Evolutionary conservation across 1,140 invertebrate genomes (phyloP).

Genomic region (Littorina saxatilis): DNA sequence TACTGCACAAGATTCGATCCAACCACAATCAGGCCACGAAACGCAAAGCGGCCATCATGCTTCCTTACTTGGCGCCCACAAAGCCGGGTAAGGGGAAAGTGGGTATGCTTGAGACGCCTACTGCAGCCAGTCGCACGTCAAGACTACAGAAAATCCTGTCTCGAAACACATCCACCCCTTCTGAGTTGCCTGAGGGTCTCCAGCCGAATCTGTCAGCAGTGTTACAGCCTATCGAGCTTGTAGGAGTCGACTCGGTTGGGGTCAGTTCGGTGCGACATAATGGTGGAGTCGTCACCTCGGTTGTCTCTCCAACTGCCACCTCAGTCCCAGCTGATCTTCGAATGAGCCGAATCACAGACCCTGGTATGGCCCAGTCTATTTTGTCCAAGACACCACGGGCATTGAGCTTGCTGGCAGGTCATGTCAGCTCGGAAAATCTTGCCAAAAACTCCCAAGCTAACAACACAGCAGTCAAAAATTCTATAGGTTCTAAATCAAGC

Average conservation of each 20-base stretch:
- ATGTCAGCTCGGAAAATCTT: too few species aligned
- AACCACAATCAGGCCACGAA: constrained; percentile 43
- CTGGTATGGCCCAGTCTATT: too few species aligned
- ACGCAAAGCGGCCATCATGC: constrained; percentile 75
- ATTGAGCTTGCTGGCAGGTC: too few species aligned
- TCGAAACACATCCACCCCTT: constrained; percentile 24
- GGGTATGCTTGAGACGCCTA: constrained; percentile 51
- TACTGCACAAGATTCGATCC: constrained; percentile 46
- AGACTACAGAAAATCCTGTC: constrained; percentile 7
- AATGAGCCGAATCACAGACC: too few species aligned
- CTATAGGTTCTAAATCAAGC: too few species aligned
- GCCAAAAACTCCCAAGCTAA: too few species aligned
- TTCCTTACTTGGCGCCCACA: constrained; percentile 76
- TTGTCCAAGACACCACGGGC: too few species aligned
- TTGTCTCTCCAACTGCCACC: neutral
- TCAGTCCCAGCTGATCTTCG: too few species aligned
- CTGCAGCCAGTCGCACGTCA: constrained; percentile 23
- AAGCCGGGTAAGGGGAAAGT: constrained; percentile 67
- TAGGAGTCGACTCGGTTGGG: too few species aligned
- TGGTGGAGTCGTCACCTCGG: neutral
- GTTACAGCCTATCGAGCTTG: neutral
- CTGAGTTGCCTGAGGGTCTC: neutral
- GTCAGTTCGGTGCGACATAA: neutral
- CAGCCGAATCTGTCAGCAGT: neutral
- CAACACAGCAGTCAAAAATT: too few species aligned